These are phyloP conservation scores for Zonitis immaculata DNA, from an alignment of 2,888 invertebrate species.

Conservation along the genomic window DNA sequence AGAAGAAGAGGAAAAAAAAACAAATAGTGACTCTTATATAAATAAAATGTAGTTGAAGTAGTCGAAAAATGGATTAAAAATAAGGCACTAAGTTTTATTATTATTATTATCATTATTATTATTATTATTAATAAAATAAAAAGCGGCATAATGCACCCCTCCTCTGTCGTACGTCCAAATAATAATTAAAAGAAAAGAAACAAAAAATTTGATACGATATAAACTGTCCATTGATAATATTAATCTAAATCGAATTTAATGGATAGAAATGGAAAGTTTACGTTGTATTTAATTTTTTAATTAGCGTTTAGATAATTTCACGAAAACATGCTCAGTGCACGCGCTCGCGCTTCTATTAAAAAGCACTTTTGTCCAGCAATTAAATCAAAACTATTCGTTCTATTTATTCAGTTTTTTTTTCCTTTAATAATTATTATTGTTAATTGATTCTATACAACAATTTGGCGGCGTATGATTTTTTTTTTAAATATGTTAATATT, in stretches of 20 bases:
- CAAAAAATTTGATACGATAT: too few relatives aligned
- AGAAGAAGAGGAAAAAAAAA: too few relatives aligned
- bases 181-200: too few relatives aligned
- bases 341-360: constrained; percentile 41
- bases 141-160: constrained; percentile 49
- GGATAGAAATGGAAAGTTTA: too few relatives aligned
- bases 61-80: constrained; percentile 37
- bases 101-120: too few relatives aligned
- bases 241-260: too few relatives aligned
- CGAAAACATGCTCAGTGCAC: constrained; percentile 38
- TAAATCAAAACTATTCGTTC: constrained; percentile 19
- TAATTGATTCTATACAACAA: too few relatives aligned
- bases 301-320: constrained; percentile 49
- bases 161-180: constrained; percentile 47
- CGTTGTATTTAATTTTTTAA: constrained; percentile 18
- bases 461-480: background rate
- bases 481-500: too few relatives aligned
- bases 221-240: too few relatives aligned
- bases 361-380: constrained; percentile 28
- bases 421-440: background rate
- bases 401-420: background rate
- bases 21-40: constrained; percentile 12
- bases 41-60: constrained; percentile 30
- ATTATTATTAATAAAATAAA: too few relatives aligned
- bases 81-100: constrained; percentile 43